These are phyloP conservation scores for Amazonetta brasiliensis DNA, from an alignment of 2,797 vertebrate genomes.

Conservation along the genomic window DNA sequence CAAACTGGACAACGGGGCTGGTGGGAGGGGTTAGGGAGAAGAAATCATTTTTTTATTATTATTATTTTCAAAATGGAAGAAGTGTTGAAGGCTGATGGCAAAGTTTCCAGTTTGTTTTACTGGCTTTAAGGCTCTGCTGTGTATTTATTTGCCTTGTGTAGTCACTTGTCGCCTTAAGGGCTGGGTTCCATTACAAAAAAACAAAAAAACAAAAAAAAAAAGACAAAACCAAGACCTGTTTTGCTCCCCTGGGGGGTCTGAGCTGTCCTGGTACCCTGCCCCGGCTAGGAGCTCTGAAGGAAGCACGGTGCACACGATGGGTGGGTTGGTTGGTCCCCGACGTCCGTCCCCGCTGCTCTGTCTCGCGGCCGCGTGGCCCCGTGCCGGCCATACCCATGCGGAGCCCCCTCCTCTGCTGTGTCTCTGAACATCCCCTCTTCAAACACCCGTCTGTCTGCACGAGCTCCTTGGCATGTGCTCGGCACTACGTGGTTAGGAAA, in stretches of 20 bases:
- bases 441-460: conserved; percentile 25
- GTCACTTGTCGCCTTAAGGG: conserved; percentile 84
- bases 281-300: neutral
- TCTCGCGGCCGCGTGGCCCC: neutral
- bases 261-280: conserved; percentile 26
- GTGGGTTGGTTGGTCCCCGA: neutral
- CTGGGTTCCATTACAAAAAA: conserved; percentile 58
- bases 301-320: neutral
- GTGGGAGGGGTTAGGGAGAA: conserved; percentile 69
- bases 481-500: conserved; percentile 49
- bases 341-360: conserved; percentile 39
- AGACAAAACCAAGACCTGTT: conserved; percentile 7
- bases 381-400: neutral
- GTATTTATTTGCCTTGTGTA: conserved; percentile 83
- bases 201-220: neutral
- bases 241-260: conserved; percentile 62
- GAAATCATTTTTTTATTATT: conserved; percentile 19
- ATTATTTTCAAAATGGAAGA: conserved; percentile 12
- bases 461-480: conserved; percentile 47
- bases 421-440: conserved; percentile 54
- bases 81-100: conserved; percentile 59
- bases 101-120: conserved; percentile 81
- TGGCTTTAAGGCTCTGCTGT: conserved; percentile 83
- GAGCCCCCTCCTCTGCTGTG: conserved; percentile 63
- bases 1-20: conserved; percentile 79